A percentile compares a stretch with the other conserved stretches of the same genome.
Conservation (phyloP, 2,888 invertebrate genomes). For the Caenorhabditis sp. region DNA sequence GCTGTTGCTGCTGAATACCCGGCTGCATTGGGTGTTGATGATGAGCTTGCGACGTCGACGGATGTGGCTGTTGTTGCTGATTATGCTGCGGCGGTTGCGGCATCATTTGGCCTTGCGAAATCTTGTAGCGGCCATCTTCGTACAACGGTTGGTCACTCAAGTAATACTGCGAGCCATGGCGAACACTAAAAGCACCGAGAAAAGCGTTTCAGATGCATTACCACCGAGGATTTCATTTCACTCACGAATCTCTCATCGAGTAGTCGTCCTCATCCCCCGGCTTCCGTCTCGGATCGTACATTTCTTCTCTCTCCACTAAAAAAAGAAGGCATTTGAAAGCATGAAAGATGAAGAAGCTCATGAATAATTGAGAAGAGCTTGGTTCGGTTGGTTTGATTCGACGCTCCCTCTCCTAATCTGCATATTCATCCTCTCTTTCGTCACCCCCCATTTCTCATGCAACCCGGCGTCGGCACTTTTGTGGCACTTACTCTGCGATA, state of each 20-base stretch:
- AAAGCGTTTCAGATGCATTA: constrained; percentile 36
- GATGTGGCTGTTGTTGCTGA: constrained; percentile 52
- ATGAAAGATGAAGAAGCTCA: constrained; percentile 24
- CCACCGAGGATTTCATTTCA: background rate
- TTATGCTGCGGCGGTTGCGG: constrained; percentile 29
- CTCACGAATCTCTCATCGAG: constrained; percentile 48
- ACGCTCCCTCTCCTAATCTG: constrained; percentile 28
- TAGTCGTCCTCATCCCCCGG: constrained; percentile 35
- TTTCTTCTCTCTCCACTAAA: constrained; percentile 68
- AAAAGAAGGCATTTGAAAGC: constrained; percentile 11
- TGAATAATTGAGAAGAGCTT: constrained; percentile 36
- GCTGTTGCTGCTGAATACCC: constrained; percentile 34
- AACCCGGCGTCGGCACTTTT: constrained; percentile 1
- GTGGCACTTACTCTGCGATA: constrained; percentile 67
- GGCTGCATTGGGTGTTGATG: constrained; percentile 4
- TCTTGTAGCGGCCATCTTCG: constrained; percentile 56
- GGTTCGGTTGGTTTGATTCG: constrained; percentile 25
- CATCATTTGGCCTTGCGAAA: constrained; percentile 47
- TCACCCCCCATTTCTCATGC: constrained; percentile 25
- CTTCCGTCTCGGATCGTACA: constrained; percentile 55
- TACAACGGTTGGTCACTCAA: constrained; percentile 53
- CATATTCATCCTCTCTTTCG: constrained; percentile 36
- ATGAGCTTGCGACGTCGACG: constrained; percentile 43
- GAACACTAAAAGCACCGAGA: constrained; percentile 46
- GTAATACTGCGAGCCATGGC: constrained; percentile 56